Percentiles rank a stretch among this genome's conserved stretches.
Evolutionary conservation across 2,888 invertebrate genomes (phyloP).

Genomic region (Amblyjoppa fuscipennis): DNA sequence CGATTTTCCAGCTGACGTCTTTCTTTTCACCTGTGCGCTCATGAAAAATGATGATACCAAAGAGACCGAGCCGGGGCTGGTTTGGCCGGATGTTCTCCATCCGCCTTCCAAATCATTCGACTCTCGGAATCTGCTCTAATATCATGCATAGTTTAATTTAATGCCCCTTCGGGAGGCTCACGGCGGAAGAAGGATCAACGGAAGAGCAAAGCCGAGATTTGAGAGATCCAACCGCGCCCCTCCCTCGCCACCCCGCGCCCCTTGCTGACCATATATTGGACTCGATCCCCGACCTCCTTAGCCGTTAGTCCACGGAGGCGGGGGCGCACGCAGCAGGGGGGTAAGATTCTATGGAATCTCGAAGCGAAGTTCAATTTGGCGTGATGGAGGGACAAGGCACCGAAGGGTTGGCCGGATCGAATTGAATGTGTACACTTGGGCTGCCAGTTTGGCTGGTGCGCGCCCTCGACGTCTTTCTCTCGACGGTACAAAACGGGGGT

Average conservation of each 20-base stretch:
- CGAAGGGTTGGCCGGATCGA: neutral
- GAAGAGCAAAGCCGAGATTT: neutral
- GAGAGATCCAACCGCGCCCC: neutral
- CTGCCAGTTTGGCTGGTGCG: neutral
- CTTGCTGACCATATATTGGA: neutral
- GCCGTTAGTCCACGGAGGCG: too few species aligned
- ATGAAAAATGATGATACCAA: too few species aligned
- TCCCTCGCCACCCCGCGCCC: neutral
- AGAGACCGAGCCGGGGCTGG: too few species aligned
- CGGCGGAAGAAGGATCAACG: constrained; percentile 15
- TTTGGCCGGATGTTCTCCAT: too few species aligned
- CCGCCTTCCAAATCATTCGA: neutral
- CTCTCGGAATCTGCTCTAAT: neutral
- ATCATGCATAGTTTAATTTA: constrained; percentile 38
- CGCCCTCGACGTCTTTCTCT: neutral
- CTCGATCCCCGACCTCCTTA: too few species aligned
- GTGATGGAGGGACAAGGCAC: constrained; percentile 10
- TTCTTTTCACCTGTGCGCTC: too few species aligned
- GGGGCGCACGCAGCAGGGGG: neutral
- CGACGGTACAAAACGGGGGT: constrained; percentile 1
- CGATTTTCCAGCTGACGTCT: too few species aligned
- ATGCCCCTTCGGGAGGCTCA: neutral
- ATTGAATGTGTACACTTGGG: constrained; percentile 15
- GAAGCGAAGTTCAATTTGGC: constrained; percentile 36
- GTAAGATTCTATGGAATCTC: neutral